Conservation (phyloP, 2,797 vertebrate genomes). For the Furcifer pardalis region DNA sequence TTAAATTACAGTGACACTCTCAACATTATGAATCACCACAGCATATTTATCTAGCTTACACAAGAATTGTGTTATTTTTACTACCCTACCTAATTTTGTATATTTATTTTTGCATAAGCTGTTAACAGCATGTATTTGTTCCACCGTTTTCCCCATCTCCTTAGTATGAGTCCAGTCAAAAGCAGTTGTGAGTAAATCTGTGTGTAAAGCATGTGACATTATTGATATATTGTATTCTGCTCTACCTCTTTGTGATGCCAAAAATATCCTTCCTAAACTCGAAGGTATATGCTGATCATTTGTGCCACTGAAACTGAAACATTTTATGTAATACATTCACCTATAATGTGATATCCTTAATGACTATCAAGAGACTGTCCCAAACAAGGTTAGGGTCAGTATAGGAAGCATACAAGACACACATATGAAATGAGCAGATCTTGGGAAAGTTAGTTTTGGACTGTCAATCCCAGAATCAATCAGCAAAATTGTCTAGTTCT, state of each 20-base stretch:
- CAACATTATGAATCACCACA: neutral
- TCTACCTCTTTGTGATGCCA: neutral
- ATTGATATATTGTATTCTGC: neutral
- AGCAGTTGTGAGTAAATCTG: neutral
- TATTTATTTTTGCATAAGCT: neutral
- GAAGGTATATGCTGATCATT: neutral
- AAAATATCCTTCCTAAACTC: neutral
- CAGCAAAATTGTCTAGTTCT: neutral
- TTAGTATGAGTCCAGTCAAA: slow-evolving; percentile 17
- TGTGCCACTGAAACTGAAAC: neutral
- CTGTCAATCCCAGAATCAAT: neutral
- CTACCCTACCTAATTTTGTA: neutral
- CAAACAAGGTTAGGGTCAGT: neutral
- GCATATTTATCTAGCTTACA: accelerated
- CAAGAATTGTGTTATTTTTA: slow-evolving; percentile 20
- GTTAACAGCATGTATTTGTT: neutral
- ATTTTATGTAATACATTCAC: neutral
- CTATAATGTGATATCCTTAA: neutral
- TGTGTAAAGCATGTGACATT: neutral
- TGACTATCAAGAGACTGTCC: neutral
- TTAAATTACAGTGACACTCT: neutral
- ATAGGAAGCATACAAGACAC: neutral
- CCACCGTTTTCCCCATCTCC: neutral
- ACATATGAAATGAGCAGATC: neutral
- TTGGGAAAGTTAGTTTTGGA: neutral